These are phyloP conservation scores for Mylabris sibirica DNA, from an alignment of 2,888 invertebrate species.

Conservation along the genomic window DNA sequence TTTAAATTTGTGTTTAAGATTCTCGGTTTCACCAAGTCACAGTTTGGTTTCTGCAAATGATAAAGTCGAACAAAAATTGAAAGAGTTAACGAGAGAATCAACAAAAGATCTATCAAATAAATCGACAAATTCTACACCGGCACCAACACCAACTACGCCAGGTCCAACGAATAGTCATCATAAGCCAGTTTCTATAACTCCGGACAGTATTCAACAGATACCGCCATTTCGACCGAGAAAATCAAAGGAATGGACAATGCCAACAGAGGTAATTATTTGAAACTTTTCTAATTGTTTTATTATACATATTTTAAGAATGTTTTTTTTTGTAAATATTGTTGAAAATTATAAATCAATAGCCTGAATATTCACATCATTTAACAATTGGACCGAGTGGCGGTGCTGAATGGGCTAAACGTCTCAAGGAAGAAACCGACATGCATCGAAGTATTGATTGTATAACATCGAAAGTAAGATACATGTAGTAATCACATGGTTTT, in stretches of 20 bases:
- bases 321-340: conserved; percentile 3
- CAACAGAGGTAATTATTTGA: conserved; percentile 48
- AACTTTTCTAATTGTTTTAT: background rate
- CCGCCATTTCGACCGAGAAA: conserved; percentile 67
- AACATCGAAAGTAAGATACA: conserved; percentile 64
- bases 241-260: conserved; percentile 64
- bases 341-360: conserved; percentile 18
- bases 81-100: conserved; percentile 38
- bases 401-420: conserved; percentile 72
- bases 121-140: conserved; percentile 39
- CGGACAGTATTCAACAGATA: conserved; percentile 62
- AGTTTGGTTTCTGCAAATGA: conserved; percentile 46
- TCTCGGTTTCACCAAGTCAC: conserved; percentile 61
- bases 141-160: conserved; percentile 64
- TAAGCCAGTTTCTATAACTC: conserved; percentile 55
- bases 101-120: conserved; percentile 24
- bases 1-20: conserved; percentile 48
- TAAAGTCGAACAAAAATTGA: conserved; percentile 47
- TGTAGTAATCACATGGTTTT: conserved; percentile 14
- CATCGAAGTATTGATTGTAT: conserved; percentile 80
- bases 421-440: conserved; percentile 63
- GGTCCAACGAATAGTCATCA: conserved; percentile 52
- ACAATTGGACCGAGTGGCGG: conserved; percentile 71
- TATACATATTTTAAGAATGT: background rate
- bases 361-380: conserved; percentile 62